phyloP scores from a whole-genome alignment of 2,888 invertebrate genomes.

The Melanargia galathea region DNA sequence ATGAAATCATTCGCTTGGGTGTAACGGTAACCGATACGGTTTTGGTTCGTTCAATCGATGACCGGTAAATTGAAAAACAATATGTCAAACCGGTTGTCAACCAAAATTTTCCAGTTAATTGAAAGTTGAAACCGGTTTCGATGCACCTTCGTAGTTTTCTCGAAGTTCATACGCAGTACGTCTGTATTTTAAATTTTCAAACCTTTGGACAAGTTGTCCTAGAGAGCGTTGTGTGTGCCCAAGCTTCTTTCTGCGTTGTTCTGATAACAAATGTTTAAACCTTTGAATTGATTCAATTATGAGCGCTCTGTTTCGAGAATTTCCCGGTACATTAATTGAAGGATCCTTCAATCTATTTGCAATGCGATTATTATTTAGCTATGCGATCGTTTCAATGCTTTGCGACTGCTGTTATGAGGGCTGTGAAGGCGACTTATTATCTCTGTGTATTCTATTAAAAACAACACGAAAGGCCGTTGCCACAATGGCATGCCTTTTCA shows the following conservation, averaged over 20 bases:
- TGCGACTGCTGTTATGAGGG: slow-evolving; percentile 20
- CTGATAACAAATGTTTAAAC: slow-evolving; percentile 42
- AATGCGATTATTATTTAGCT: slow-evolving; percentile 49
- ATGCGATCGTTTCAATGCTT: slow-evolving; percentile 47
- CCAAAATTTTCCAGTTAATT: too few species aligned
- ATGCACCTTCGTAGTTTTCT: too few species aligned
- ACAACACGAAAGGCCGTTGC: slow-evolving; percentile 6
- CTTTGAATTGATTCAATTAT: background rate
- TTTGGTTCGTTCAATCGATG: too few species aligned
- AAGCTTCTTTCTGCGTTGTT: slow-evolving; percentile 40
- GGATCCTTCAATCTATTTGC: slow-evolving; percentile 62
- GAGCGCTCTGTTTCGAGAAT: slow-evolving; percentile 45
- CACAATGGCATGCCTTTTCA: background rate
- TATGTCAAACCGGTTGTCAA: too few species aligned
- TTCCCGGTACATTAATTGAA: slow-evolving; percentile 45
- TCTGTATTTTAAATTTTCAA: too few species aligned
- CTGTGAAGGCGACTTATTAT: slow-evolving; percentile 15
- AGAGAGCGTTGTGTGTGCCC: background rate
- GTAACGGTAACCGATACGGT: too few species aligned
- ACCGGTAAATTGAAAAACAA: too few species aligned
- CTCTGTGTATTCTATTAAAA: background rate
- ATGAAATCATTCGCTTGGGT: too few species aligned
- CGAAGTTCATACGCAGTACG: too few species aligned
- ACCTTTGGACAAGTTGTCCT: too few species aligned
- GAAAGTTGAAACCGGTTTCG: too few species aligned